Evolutionary conservation across 2,888 invertebrate species (phyloP), one percentile per base, ranked within the genome.

Genomic region (Tenthredo livida): DNA sequence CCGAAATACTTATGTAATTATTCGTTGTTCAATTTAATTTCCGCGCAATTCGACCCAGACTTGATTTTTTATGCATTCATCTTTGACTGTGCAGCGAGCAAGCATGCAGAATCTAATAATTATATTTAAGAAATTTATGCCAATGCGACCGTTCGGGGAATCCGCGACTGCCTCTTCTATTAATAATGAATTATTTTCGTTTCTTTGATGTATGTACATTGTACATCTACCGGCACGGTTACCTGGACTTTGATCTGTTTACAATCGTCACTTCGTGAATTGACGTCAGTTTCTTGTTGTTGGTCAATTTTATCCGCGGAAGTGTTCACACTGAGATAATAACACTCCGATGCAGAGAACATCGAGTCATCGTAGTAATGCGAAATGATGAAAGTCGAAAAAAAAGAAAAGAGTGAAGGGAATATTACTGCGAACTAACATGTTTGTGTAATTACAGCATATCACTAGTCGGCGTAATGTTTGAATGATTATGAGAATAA

Each of bases 181-280:
- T 25, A 67, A 83, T 83, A 70, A 50, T 70, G 25, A 67, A 83
- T 50, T 65, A 83, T 70, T 83, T 70, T 50, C 47, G 67, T 47
- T 47, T 61, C 25, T 37, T 25, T 17, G 9, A 43, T 17, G 40
- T n/a, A n/a, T n/a, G n/a, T n/a, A n/a, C n/a, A n/a, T n/a, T n/a
- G n/a, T n/a, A 65, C 15, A 37, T 37, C 7, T 54, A 61, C 61
- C 65, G 17, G 43, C 40, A 84, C 21, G 77, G 73, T 72, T 67
- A 78, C 77, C 84, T 84, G 84, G 84, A 84, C 84, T 84, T 84
- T 84, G 77, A 84, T 77, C 65, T 78, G 84, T 84, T 84, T 84
- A 84, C 84, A 77, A 67, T 84, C 77, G 77, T 83, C 83, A 70
- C 83, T 70, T 47, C 5, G 47, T 70, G 47, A 83, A 83, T 67